Evolutionary conservation across 2,113 vertebrate species (phyloP).

Genomic region (Pithys albifrons): DNA sequence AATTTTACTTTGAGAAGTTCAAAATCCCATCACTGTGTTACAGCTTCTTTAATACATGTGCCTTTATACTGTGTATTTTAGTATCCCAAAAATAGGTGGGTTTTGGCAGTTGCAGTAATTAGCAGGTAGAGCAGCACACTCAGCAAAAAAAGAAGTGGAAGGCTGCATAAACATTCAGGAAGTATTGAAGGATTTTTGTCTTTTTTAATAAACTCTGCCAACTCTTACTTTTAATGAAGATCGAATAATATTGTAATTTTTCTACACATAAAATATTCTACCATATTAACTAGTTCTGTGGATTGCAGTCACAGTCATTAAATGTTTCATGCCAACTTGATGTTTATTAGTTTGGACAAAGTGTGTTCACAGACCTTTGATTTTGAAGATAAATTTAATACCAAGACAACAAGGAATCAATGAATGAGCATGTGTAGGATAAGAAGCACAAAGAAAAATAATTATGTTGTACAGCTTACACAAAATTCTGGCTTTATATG

Average conservation of each 20-base stretch:
- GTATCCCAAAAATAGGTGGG: neutral
- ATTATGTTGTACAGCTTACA: neutral
- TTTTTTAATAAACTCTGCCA: neutral
- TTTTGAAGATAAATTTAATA: conserved; percentile 15
- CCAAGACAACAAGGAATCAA: neutral
- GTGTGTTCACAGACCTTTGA: neutral
- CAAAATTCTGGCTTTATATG: neutral
- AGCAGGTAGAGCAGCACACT: neutral
- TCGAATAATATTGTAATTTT: neutral
- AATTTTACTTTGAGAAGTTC: neutral
- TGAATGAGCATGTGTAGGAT: neutral
- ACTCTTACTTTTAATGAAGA: neutral
- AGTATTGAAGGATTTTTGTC: neutral
- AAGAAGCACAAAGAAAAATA: neutral
- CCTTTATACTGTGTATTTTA: neutral
- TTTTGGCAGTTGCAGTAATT: conserved; percentile 24
- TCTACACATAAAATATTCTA: neutral
- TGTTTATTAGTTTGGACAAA: neutral
- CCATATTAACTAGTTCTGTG: neutral
- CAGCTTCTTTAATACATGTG: neutral
- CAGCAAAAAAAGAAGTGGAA: neutral
- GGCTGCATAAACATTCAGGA: neutral
- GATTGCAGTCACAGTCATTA: neutral
- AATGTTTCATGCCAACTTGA: neutral
- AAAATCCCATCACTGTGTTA: neutral